Evolutionary conservation across 2,113 vertebrate species (phyloP), one percentile per base, ranked within the genome.

Genomic region (Platichthys flesus): DNA sequence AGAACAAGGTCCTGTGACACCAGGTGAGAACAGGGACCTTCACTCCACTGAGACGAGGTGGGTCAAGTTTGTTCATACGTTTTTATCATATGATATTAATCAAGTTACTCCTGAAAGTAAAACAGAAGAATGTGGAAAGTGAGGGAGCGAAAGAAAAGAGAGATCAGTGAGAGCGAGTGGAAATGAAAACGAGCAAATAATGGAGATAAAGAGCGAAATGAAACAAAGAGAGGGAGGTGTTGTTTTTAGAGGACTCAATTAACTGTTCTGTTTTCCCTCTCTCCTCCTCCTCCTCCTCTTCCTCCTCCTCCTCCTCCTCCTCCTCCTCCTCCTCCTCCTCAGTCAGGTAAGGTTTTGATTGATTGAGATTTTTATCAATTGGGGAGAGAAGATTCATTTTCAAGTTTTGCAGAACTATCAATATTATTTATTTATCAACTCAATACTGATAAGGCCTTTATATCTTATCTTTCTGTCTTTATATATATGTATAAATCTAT

Each of bases 151-250:
- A 60, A 37, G 58, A 20, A 35, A 60, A 35, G 8, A 35, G 9
- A 37, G 35, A 13, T 40, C 20, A 61, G 59, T n/a, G 31, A 40
- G 14, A 67, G n/a, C 49, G n/a, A 76, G 54, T 71, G 42, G 59
- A 59, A 58, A 59, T 35, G 57, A 76, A 51, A 60, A 76, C 51
- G 8, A 51, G 42, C 49, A 67, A 72, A 64, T 42, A 54, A 35
- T 45, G n/a, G 24, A 60, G 40, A 72, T 40, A 67, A 57, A 67
- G 51, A 40, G 68, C 7, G 13, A 57, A 63, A 31, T 21, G 68
- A 63, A 67, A 71, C 62, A 71, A 9, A 76, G 54, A 16, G 54
- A 66, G 40, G 51, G 66, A 68, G 58, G 68, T 31, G 52, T 64
- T 57, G 51, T 70, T 70, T 78, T 31, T 35, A 9, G 42, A 45